A percentile compares a stretch with the other conserved stretches of the same genome.
Conservation (phyloP, 2,888 invertebrate genomes). For the Catocala sponsa region DNA sequence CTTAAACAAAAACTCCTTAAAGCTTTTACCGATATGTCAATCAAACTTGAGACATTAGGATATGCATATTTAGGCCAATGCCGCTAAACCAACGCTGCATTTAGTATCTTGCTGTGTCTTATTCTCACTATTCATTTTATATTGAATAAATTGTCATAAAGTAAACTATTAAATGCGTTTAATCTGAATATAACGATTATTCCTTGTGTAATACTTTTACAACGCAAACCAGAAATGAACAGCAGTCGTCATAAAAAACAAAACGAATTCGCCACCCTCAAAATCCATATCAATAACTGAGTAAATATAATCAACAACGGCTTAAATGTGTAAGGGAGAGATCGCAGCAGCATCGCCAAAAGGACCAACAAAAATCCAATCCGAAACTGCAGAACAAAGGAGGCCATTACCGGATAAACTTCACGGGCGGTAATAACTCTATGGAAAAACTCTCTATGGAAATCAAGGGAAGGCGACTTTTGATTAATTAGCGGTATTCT, state of each 20-base stretch:
- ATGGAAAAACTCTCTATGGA: conserved; percentile 79
- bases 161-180: too few species aligned
- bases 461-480: conserved; percentile 82
- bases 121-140: too few species aligned
- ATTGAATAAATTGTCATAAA: too few species aligned
- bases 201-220: too few species aligned
- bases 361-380: conserved; percentile 77
- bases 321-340: conserved; percentile 67
- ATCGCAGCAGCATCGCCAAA: conserved; percentile 66
- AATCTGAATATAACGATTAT: too few species aligned
- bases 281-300: conserved; percentile 54
- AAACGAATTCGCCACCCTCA: conserved; percentile 4
- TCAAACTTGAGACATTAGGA: too few species aligned
- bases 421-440: conserved; percentile 72
- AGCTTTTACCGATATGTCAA: too few species aligned
- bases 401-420: conserved; percentile 75
- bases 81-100: too few species aligned
- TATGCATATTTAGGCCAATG: too few species aligned
- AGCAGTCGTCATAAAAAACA: conserved; percentile 1
- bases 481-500: conserved; percentile 88
- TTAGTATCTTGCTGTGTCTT: too few species aligned
- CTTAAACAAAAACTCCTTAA: too few species aligned
- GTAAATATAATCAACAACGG: conserved; percentile 74
- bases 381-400: conserved; percentile 79
- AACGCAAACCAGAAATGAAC: background rate